These are phyloP conservation scores for Distichodus sexfasciatus DNA, from an alignment of 2,797 vertebrate genomes.

Conservation along the genomic window DNA sequence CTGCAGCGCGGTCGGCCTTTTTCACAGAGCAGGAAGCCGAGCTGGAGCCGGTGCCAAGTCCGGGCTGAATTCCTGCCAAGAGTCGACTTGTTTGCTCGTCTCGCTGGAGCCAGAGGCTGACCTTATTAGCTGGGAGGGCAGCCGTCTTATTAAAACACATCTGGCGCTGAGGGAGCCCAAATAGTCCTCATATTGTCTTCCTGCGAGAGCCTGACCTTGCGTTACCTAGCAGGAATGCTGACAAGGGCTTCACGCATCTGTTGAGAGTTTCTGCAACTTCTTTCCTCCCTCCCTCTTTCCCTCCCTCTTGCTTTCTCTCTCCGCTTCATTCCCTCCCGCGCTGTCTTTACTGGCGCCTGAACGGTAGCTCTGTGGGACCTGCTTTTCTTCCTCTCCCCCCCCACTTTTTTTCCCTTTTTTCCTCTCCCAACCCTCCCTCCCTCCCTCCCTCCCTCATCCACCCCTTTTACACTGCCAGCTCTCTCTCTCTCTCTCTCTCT, in stretches of 20 bases:
- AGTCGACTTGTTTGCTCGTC: conserved; percentile 95
- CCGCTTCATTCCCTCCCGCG: conserved; percentile 60
- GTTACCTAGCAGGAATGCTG: conserved; percentile 90
- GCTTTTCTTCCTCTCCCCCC: conserved; percentile 68
- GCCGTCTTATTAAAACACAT: conserved; percentile 96
- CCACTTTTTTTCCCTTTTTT: background rate
- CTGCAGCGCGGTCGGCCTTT: conserved; percentile 49
- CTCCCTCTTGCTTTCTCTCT: conserved; percentile 34
- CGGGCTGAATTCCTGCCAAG: conserved; percentile 89
- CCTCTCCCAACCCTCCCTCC: conserved; percentile 53
- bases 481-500: conserved; percentile 38
- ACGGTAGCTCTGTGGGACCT: conserved; percentile 80
- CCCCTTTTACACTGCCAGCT: conserved; percentile 46
- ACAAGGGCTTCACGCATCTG: conserved; percentile 83
- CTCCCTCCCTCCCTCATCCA: conserved; percentile 59
- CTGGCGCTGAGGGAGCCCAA: conserved; percentile 87
- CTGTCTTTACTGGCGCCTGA: conserved; percentile 80
- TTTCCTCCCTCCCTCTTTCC: conserved; percentile 53
- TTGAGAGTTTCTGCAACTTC: conserved; percentile 80
- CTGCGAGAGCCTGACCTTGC: conserved; percentile 81
- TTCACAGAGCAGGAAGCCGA: conserved; percentile 80
- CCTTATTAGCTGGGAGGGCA: conserved; percentile 97
- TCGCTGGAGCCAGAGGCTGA: conserved; percentile 98
- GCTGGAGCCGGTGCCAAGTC: conserved; percentile 83
- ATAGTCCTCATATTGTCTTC: conserved; percentile 87